Evolutionary conservation across 2,888 invertebrate genomes (phyloP), one percentile per base, ranked within the genome.

Genomic region (Isoperla grammatica): DNA sequence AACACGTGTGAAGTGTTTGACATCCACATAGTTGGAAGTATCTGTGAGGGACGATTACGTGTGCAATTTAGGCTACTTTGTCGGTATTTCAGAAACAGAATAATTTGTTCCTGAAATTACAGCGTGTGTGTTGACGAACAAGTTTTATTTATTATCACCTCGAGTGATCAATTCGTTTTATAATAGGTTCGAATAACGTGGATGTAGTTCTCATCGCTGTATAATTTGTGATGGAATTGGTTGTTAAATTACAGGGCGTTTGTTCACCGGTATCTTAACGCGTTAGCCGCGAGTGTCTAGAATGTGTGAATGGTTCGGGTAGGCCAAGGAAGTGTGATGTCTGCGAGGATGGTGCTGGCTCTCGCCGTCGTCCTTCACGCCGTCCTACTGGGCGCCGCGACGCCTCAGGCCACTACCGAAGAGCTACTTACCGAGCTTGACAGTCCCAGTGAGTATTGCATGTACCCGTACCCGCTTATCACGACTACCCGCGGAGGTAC

Each of bases 391-490:
- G 40, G 45, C 13, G 55, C 23, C 60, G 49, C 46, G n/a, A 19
- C 56, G n/a, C 17, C 60, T 53, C 59, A 61, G 40, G 50, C 63
- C 1, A 61, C 63, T 2, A 63, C 63, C 3, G 63, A 63, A 22
- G 63, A 63, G 48, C 61, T 63, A 1, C 59, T 63, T 6, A 61
- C 62, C 12, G 64, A 64, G 55, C 62, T 64, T 43, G 64, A 64
- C 62, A 62, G 60, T 23, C 64, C 64, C 56, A 62, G 64, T 64
- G 48, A 62, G 64, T 42, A 11, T 40, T 40, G 40, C 15, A 15
- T 15, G 40, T 37, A 9, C 6, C 12, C 37, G 12, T 37, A 37
- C 6, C 6, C 12, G 12, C 6, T 9, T 9, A 37, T 9, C 6
- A 37, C 37, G 37, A 12, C 6, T 37, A 20, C 13, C 19, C 13